phyloP scores from a whole-genome alignment of 2,113 vertebrate species.

The Brevimyrus niger region DNA sequence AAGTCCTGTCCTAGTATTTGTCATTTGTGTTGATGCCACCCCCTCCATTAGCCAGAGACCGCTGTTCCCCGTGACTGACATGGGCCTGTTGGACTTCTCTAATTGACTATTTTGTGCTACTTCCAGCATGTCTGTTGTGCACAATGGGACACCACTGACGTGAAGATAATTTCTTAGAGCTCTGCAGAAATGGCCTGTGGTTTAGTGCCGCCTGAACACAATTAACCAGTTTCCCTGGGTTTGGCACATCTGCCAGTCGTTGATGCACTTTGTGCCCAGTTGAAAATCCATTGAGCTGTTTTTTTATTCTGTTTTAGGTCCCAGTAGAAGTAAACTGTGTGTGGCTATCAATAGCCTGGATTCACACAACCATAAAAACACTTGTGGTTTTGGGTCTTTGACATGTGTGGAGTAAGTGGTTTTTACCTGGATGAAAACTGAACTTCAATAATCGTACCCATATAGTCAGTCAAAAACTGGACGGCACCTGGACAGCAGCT shows the following conservation, averaged over 20 bases:
- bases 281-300: background rate
- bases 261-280: slow-evolving; percentile 31
- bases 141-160: slow-evolving; percentile 41
- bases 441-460: background rate
- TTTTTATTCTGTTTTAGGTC: background rate
- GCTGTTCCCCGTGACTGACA: slow-evolving; percentile 22
- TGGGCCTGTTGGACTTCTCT: slow-evolving; percentile 42
- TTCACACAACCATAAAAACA: background rate
- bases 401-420: background rate
- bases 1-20: background rate
- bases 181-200: slow-evolving; percentile 38
- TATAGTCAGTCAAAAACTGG: background rate
- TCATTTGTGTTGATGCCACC: background rate
- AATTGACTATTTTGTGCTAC: slow-evolving; percentile 52
- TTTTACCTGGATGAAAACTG: background rate
- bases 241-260: slow-evolving; percentile 16
- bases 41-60: background rate
- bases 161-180: slow-evolving; percentile 46
- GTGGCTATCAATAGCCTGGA: background rate
- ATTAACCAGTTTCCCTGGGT: slow-evolving; percentile 48
- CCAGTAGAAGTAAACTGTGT: background rate
- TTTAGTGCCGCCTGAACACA: slow-evolving; percentile 41
- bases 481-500: background rate
- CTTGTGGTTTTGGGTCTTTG: background rate
- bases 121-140: slow-evolving; percentile 43